Percentiles rank a stretch among this genome's conserved stretches.
These are phyloP conservation scores for Cephalopholis sonnerati DNA, from an alignment of 2,113 vertebrate genomes.

Conservation along the genomic window DNA sequence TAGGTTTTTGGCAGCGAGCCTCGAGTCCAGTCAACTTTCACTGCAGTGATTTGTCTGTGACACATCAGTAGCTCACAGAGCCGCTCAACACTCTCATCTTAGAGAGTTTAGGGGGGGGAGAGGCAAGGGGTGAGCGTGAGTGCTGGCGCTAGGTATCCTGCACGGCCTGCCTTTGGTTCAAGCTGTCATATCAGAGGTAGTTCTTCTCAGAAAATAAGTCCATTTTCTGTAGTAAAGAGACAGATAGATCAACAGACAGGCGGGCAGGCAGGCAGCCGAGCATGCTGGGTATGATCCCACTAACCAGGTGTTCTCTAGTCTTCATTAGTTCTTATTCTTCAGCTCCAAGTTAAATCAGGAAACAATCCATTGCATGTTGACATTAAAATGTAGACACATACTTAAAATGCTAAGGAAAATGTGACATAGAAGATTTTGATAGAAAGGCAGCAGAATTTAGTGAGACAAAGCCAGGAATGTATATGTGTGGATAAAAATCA, in stretches of 20 bases:
- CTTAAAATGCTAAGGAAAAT: neutral
- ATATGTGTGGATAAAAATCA: neutral
- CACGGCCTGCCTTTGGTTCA: constrained; percentile 37
- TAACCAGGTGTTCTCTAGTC: neutral
- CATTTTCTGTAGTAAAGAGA: neutral
- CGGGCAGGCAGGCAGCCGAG: neutral
- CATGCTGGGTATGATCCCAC: neutral
- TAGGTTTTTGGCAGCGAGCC: constrained; percentile 52
- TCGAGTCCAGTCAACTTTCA: constrained; percentile 61
- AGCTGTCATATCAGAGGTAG: constrained; percentile 43
- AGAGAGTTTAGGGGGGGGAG: constrained; percentile 33
- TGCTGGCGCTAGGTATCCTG: constrained; percentile 18
- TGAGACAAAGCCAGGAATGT: neutral
- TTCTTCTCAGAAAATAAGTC: constrained; percentile 17
- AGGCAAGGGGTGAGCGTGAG: constrained; percentile 18
- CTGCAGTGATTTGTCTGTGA: constrained; percentile 69
- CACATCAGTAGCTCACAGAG: constrained; percentile 57
- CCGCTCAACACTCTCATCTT: constrained; percentile 47
- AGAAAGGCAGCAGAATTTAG: neutral
- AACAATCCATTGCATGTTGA: neutral
- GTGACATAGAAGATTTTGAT: neutral
- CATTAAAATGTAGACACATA: neutral
- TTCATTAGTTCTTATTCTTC: neutral
- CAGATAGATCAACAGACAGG: neutral
- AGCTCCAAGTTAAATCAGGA: neutral